These are phyloP conservation scores for Agapornis canus DNA, from an alignment of 2,797 vertebrate species.

Conservation along the genomic window DNA sequence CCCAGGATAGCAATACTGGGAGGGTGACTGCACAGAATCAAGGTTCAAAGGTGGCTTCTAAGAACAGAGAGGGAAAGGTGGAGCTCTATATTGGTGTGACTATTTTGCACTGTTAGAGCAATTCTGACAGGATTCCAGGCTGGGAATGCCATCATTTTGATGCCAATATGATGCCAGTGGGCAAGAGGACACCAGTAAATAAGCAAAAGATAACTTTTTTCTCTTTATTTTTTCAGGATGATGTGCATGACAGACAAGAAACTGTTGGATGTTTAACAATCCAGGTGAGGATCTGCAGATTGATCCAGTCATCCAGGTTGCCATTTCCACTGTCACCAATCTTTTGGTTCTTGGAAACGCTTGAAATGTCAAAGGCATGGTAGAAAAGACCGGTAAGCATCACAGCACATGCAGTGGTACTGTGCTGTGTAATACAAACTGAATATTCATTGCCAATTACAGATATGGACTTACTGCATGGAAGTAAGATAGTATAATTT, in stretches of 20 bases:
- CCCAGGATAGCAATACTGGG: not conserved
- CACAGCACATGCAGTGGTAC: not conserved
- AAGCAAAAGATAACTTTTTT: not conserved
- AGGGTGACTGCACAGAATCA: not conserved
- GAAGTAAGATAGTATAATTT: not conserved
- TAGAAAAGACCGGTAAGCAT: not conserved
- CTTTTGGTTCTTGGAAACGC: not conserved
- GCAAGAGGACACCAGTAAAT: not conserved
- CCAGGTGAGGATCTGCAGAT: not conserved
- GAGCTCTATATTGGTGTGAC: not conserved
- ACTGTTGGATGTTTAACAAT: not conserved
- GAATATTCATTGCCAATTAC: not conserved
- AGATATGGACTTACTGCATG: not conserved
- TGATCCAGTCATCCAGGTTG: not conserved
- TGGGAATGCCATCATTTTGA: not conserved
- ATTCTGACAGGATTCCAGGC: not conserved
- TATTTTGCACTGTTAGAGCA: not conserved
- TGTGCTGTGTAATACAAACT: not conserved
- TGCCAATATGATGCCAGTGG: not conserved
- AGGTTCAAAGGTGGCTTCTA: not conserved
- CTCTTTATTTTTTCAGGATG: not conserved
- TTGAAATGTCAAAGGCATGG: not conserved
- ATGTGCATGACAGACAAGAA: not conserved
- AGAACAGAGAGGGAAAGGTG: not conserved
- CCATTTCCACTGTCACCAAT: not conserved